Conservation (phyloP, 2,888 invertebrate species). For the Folsomia candida region DNA sequence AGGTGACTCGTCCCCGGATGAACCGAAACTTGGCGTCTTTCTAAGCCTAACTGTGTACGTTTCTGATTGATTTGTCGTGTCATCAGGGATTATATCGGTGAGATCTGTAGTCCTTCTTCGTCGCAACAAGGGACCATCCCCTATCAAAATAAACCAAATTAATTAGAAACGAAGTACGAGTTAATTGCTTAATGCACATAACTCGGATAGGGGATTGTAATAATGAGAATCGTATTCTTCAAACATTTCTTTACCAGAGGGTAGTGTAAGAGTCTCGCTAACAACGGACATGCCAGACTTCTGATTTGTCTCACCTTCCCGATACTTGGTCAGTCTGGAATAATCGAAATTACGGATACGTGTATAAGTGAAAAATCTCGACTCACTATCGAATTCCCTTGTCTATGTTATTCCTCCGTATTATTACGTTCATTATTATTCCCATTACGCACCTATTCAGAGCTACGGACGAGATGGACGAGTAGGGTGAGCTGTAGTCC, state of each 20-base stretch:
- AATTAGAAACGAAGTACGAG: background rate
- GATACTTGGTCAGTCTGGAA: constrained; percentile 45
- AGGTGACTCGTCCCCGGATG: constrained; percentile 8
- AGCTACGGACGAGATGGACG: constrained; percentile 50
- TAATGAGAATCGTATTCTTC: background rate
- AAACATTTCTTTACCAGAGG: constrained; percentile 4
- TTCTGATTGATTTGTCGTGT: constrained; percentile 15
- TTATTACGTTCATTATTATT: too few relatives aligned
- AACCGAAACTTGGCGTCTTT: background rate
- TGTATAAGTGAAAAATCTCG: background rate
- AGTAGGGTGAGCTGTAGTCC: constrained; percentile 50
- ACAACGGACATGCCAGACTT: constrained; percentile 12
- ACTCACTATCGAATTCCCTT: too few relatives aligned
- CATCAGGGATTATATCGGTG: constrained; percentile 30
- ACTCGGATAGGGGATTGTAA: too few relatives aligned
- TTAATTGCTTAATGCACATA: too few relatives aligned
- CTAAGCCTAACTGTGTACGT: constrained; percentile 43
- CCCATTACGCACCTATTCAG: constrained; percentile 40
- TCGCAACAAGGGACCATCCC: constrained; percentile 31
- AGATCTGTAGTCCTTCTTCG: constrained; percentile 49
- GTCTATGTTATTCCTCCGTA: too few relatives aligned
- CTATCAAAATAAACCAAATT: constrained; percentile 1
- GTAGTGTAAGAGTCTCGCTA: constrained; percentile 11
- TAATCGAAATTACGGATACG: background rate
- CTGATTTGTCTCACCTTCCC: constrained; percentile 29